Percentiles rank a stretch among this genome's conserved stretches.
Conservation (phyloP, 2,797 vertebrate species). For the Trematomus bernacchii region DNA sequence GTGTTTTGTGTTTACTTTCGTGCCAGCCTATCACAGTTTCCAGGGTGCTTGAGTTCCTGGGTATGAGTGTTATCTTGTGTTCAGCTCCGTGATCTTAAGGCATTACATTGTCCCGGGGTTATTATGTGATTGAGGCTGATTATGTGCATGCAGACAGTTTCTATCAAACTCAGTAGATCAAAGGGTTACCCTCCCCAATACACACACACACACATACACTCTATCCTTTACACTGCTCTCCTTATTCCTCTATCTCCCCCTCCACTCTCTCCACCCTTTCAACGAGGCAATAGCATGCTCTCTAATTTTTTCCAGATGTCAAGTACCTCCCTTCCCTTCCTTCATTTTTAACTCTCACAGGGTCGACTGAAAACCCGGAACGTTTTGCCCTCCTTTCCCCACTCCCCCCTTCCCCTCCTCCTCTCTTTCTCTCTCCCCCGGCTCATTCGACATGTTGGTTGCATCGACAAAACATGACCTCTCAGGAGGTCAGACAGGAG, state of each 20-base stretch:
- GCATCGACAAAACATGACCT: conserved; percentile 57
- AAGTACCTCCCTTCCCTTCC: conserved; percentile 50
- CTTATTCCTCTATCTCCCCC: conserved; percentile 64
- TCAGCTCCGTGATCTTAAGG: conserved; percentile 42
- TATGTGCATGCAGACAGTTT: conserved; percentile 64
- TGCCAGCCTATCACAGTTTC: conserved; percentile 23
- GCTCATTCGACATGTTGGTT: conserved; percentile 38
- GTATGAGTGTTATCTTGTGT: conserved; percentile 54
- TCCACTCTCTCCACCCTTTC: conserved; percentile 62
- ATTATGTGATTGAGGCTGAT: conserved; percentile 74
- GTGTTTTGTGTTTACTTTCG: conserved; percentile 27
- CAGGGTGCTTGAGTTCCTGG: conserved; percentile 31
- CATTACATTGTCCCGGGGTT: conserved; percentile 45
- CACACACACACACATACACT: conserved; percentile 21
- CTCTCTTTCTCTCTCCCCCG: background rate
- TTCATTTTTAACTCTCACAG: conserved; percentile 54
- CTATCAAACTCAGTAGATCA: conserved; percentile 69
- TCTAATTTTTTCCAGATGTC: conserved; percentile 82
- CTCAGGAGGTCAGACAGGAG: conserved; percentile 50
- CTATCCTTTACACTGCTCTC: conserved; percentile 47
- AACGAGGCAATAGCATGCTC: conserved; percentile 64
- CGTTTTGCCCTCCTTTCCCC: conserved; percentile 24
- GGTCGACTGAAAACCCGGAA: conserved; percentile 40
- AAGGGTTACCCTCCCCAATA: conserved; percentile 47
- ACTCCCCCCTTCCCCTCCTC: background rate